These are phyloP conservation scores for Myotis daubentonii DNA, from an alignment of 2,797 vertebrate genomes.

Conservation along the genomic window DNA sequence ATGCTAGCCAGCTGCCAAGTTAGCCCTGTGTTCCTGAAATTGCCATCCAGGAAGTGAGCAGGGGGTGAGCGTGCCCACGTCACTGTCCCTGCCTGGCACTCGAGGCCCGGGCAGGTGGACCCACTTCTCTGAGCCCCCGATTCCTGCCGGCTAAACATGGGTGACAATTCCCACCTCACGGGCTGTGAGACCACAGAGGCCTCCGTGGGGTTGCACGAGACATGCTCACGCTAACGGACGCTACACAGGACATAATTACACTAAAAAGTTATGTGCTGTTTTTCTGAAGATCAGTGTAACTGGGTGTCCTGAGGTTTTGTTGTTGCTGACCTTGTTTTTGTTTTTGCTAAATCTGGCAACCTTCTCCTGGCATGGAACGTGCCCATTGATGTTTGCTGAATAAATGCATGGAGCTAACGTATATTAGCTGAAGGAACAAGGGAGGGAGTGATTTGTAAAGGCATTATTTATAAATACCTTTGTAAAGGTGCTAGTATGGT, in stretches of 20 bases:
- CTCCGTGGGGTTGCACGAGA: accelerated
- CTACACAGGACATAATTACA: accelerated
- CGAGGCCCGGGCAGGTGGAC: background rate
- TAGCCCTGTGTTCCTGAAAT: background rate
- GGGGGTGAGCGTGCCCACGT: background rate
- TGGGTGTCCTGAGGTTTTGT: background rate
- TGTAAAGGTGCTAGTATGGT: no score
- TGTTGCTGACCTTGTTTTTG: background rate
- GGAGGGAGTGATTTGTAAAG: accelerated
- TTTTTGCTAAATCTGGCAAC: background rate
- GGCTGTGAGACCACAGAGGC: background rate
- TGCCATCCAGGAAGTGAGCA: background rate
- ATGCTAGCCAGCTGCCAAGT: background rate
- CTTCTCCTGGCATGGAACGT: background rate
- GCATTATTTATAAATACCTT: background rate
- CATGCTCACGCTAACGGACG: background rate
- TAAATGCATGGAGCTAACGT: background rate
- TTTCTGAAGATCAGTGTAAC: background rate
- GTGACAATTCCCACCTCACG: background rate
- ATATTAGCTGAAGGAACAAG: background rate
- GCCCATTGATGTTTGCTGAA: no score
- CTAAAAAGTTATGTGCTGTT: background rate
- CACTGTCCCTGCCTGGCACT: accelerated
- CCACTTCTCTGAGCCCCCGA: background rate
- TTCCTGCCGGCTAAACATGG: accelerated